These are phyloP conservation scores for Acanthisitta chloris DNA, from an alignment of 2,113 vertebrate species.

Conservation along the genomic window DNA sequence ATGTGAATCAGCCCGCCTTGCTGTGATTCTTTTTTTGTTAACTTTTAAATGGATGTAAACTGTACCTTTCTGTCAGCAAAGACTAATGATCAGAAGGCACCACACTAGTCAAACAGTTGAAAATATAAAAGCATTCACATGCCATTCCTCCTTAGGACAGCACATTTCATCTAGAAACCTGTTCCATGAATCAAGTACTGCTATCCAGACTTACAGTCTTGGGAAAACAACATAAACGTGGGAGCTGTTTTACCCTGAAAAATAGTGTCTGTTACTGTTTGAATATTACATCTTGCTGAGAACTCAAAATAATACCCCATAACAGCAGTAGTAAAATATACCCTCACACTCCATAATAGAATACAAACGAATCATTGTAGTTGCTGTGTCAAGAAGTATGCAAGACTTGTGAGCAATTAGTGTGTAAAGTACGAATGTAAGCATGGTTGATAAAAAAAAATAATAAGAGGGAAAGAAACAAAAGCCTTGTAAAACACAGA, in stretches of 20 bases:
- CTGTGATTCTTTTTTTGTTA: not conserved
- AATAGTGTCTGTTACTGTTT: not conserved
- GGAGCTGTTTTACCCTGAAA: not conserved
- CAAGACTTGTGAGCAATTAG: not conserved
- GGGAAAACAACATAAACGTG: not conserved
- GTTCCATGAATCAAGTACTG: not conserved
- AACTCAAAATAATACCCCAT: not conserved
- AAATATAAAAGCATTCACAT: not conserved
- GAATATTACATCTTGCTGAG: not conserved
- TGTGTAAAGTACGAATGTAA: not conserved
- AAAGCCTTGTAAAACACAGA: not conserved
- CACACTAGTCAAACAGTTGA: not conserved
- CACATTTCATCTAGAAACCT: not conserved
- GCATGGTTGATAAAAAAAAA: not conserved
- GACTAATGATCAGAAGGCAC: not conserved
- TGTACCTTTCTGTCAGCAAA: not conserved
- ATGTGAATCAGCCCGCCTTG: not conserved
- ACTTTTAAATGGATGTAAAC: not conserved
- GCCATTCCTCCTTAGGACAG: not conserved
- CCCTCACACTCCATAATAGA: not conserved
- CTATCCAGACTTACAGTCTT: not conserved
- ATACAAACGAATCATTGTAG: not conserved
- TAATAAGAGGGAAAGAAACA: fast-evolving
- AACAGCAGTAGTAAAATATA: not conserved
- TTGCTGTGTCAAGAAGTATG: not conserved